phyloP scores from a whole-genome alignment of 2,888 invertebrate species.

The Incurvaria masculella region DNA sequence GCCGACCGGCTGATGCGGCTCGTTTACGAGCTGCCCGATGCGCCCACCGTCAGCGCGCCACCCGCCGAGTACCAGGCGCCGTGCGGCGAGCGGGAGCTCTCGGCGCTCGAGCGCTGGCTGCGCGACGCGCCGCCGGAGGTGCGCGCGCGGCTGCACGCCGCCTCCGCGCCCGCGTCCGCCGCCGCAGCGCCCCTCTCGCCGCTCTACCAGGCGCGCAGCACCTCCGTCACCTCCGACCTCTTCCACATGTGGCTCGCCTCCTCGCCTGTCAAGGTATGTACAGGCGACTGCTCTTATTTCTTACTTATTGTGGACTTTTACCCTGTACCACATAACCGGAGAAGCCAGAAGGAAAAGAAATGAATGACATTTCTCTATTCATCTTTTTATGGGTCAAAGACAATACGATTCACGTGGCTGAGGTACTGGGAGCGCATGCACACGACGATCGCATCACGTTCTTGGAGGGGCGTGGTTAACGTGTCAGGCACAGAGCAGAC shows the following conservation, averaged over 20 bases:
- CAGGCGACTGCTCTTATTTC: too few species aligned
- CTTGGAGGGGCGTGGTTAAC: too few species aligned
- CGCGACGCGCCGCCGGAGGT: conserved; percentile 69
- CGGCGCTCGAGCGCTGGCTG: conserved; percentile 71
- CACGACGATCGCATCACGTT: too few species aligned
- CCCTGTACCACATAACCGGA: too few species aligned
- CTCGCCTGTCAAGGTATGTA: conserved; percentile 67
- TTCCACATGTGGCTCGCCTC: conserved; percentile 83
- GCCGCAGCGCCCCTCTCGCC: conserved; percentile 33
- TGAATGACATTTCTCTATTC: too few species aligned
- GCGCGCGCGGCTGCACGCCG: conserved; percentile 56
- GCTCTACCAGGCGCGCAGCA: conserved; percentile 56
- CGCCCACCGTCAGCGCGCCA: conserved; percentile 38
- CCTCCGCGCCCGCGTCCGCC: conserved; percentile 51
- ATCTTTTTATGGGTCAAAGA: too few species aligned
- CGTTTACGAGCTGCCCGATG: conserved; percentile 48
- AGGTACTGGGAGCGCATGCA: too few species aligned
- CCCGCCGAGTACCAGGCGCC: conserved; percentile 43
- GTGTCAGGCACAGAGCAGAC: too few species aligned
- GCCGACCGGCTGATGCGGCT: conserved; percentile 44
- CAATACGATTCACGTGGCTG: too few species aligned
- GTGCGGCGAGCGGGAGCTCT: conserved; percentile 41
- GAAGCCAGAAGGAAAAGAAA: too few species aligned
- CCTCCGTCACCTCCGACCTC: conserved; percentile 78
- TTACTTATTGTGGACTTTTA: too few species aligned